Evolutionary conservation across 1,140 invertebrate genomes (phyloP).

Genomic region (Meteorus sp.): DNA sequence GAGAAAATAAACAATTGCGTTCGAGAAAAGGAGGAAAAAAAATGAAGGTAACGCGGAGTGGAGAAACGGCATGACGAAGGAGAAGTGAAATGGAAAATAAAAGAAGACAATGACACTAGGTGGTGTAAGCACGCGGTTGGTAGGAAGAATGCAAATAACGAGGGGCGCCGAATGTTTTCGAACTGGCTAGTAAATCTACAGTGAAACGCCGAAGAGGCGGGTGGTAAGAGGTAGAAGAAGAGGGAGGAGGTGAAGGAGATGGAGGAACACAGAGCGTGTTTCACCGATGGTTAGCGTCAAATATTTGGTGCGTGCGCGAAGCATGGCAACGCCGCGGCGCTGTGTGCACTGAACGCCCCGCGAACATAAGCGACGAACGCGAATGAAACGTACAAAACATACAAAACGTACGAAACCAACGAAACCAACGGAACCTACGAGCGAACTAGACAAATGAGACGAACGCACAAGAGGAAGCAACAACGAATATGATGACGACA

Average conservation of each 20-base stretch:
- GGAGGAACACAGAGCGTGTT: conserved; percentile 44
- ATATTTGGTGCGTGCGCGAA: conserved; percentile 55
- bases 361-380: conserved; percentile 8
- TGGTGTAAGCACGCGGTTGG: no score
- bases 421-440: neutral
- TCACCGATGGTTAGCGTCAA: conserved; percentile 59
- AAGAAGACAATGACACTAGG: conserved; percentile 1
- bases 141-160: conserved; percentile 56
- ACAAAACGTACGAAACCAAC: neutral
- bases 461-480: no score
- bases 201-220: conserved; percentile 29
- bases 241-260: conserved; percentile 6
- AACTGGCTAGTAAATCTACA: conserved; percentile 53
- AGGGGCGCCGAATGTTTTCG: conserved; percentile 56
- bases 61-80: no score
- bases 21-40: no score
- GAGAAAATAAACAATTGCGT: no score
- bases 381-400: no score
- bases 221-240: conserved; percentile 13
- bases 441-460: neutral
- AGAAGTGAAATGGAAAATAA: neutral
- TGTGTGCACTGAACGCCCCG: conserved; percentile 29
- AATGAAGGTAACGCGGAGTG: no score
- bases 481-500: no score
- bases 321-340: conserved; percentile 53